A percentile compares a stretch with the other conserved stretches of the same genome.
phyloP scores from a whole-genome alignment of 1,140 invertebrate genomes.

The Drosophila suzukii region DNA sequence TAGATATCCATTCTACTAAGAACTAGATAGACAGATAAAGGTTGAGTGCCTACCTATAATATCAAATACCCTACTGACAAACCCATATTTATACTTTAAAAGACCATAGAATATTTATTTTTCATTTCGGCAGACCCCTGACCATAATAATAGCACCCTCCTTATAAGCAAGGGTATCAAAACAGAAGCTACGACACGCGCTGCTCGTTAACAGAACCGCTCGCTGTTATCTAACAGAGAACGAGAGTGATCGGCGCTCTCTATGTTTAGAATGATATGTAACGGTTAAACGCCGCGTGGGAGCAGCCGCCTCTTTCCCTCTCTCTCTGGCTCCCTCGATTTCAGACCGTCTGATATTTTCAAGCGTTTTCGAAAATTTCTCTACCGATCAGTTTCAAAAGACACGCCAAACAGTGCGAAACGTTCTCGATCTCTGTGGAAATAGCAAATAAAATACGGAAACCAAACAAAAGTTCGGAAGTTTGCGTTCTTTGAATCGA shows the following conservation, averaged over 20 bases:
- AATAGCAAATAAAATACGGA: not conserved
- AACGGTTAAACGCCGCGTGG: conserved; percentile 46
- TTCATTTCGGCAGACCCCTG: not conserved
- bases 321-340: conserved; percentile 2
- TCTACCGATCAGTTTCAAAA: conserved; percentile 71
- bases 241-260: conserved; percentile 18
- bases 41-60: too few species aligned
- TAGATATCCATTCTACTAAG: too few species aligned
- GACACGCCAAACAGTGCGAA: conserved; percentile 67
- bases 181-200: conserved; percentile 25
- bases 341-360: conserved; percentile 30
- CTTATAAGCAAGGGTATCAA: not conserved
- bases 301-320: conserved; percentile 14
- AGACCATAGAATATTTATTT: too few species aligned
- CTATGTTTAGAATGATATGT: conserved; percentile 55
- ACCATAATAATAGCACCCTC: not conserved
- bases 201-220: conserved; percentile 15
- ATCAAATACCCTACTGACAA: too few species aligned
- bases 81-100: too few species aligned
- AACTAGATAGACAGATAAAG: too few species aligned
- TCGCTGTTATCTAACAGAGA: conserved; percentile 29
- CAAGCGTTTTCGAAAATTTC: conserved; percentile 65
- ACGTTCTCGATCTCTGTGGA: conserved; percentile 34
- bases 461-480: conserved; percentile 22
- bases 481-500: conserved; percentile 19